A percentile compares a stretch with the other conserved stretches of the same genome.
Evolutionary conservation across 2,113 vertebrate species (phyloP).

Genomic region (Cyphomyrus plagiostoma): DNA sequence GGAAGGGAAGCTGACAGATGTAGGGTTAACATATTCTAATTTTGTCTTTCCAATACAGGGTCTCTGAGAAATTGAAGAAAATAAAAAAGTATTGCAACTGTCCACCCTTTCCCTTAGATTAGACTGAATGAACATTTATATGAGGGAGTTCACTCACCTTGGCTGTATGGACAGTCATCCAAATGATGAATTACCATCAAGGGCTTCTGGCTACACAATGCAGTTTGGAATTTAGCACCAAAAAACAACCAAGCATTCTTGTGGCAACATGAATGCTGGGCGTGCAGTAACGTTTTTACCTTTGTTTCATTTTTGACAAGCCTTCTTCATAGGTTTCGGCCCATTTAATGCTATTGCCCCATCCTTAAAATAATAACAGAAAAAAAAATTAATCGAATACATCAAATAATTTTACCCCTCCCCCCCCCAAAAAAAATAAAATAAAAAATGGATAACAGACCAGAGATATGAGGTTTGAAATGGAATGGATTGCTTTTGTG

Average conservation of each 20-base stretch:
- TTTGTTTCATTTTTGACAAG: slow-evolving; percentile 60
- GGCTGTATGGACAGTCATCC: slow-evolving; percentile 68
- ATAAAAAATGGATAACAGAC: neutral
- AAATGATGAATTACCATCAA: slow-evolving; percentile 80
- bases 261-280: slow-evolving; percentile 19
- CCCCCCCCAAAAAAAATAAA: no score
- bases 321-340: slow-evolving; percentile 73
- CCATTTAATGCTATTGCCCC: slow-evolving; percentile 74
- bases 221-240: slow-evolving; percentile 20
- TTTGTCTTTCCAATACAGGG: no score
- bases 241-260: neutral
- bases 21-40: no score
- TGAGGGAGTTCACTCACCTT: slow-evolving; percentile 60
- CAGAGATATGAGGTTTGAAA: neutral
- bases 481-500: neutral
- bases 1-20: no score
- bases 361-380: slow-evolving; percentile 58
- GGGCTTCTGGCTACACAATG: slow-evolving; percentile 69
- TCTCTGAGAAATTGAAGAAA: no score
- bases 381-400: neutral
- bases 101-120: no score
- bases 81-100: neutral
- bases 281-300: slow-evolving; percentile 41
- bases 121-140: neutral
- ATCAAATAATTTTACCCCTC: neutral